Conservation (phyloP, 2,888 invertebrate genomes). For the Pristionchus entomophagus region DNA sequence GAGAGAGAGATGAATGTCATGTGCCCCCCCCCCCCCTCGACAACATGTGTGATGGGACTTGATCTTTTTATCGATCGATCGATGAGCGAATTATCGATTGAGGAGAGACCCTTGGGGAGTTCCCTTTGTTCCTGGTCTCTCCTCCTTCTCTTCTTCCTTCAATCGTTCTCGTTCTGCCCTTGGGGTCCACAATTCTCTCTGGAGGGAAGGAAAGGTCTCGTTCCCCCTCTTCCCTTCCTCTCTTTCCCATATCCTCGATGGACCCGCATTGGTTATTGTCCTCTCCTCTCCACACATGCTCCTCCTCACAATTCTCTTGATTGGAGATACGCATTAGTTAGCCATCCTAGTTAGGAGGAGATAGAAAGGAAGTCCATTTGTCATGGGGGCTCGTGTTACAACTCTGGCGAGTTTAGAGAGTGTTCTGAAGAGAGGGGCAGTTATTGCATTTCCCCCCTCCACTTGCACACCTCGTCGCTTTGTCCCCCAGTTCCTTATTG, state of each 20-base stretch:
- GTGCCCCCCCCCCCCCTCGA: not conserved
- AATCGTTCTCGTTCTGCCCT: not conserved
- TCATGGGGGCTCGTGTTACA: not conserved
- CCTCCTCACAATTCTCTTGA: not conserved
- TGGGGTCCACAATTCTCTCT: slow-evolving; percentile 1
- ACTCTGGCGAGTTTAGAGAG: not conserved
- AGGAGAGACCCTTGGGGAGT: slow-evolving; percentile 12
- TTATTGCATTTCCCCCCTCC: not conserved
- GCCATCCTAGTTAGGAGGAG: not conserved
- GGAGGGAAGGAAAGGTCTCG: not conserved
- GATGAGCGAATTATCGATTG: slow-evolving; percentile 11
- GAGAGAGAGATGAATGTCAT: not conserved
- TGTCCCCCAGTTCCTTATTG: not conserved
- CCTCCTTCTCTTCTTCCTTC: not conserved
- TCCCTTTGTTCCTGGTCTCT: slow-evolving; percentile 29
- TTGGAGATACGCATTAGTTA: not conserved
- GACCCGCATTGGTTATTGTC: not conserved
- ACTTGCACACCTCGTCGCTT: not conserved
- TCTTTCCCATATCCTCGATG: not conserved
- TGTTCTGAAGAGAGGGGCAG: not conserved
- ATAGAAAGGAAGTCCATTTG: not conserved
- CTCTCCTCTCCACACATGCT: not conserved
- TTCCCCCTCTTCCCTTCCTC: slow-evolving; percentile 13
- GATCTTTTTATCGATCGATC: not conserved
- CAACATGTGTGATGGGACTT: too few species aligned